A percentile compares a stretch with the other conserved stretches of the same genome.
phyloP scores from a whole-genome alignment of 2,113 vertebrate species.

The Dasyornis broadbenti region DNA sequence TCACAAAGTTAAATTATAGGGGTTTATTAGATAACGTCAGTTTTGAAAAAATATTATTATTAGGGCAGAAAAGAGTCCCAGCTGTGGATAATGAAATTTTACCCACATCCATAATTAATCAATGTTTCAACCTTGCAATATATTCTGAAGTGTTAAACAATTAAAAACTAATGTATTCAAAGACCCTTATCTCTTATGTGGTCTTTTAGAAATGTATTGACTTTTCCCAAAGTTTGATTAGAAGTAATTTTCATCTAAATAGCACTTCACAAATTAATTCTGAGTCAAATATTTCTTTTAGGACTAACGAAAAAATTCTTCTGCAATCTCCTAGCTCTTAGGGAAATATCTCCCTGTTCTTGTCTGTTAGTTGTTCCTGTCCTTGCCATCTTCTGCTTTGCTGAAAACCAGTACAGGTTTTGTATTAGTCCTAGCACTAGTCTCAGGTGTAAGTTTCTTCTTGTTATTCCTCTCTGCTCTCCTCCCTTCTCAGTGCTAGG shows the following conservation, averaged over 20 bases:
- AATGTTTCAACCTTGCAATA: conserved; percentile 7
- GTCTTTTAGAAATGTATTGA: conserved; percentile 32
- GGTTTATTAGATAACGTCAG: not conserved
- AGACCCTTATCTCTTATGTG: conserved; percentile 1
- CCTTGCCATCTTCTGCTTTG: not conserved
- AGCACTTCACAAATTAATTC: not conserved
- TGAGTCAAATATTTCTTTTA: conserved; percentile 20
- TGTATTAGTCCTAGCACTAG: not conserved
- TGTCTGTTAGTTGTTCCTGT: not conserved
- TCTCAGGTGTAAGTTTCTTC: not conserved
- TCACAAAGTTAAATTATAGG: not conserved
- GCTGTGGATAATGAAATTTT: conserved; percentile 23
- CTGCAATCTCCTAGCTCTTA: not conserved
- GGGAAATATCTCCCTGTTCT: not conserved
- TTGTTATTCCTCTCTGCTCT: not conserved
- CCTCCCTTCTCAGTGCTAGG: not conserved
- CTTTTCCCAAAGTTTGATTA: conserved; percentile 24
- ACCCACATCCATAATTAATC: conserved; percentile 20
- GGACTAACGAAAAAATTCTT: not conserved
- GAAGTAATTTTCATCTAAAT: conserved; percentile 47
- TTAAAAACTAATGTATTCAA: conserved; percentile 31
- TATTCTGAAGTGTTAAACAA: conserved; percentile 38
- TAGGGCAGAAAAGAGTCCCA: not conserved
- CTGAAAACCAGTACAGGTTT: not conserved
- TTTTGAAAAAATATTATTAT: conserved; percentile 21